Evolutionary conservation across 2,113 vertebrate species (phyloP).

Genomic region (Oriolus oriolus): DNA sequence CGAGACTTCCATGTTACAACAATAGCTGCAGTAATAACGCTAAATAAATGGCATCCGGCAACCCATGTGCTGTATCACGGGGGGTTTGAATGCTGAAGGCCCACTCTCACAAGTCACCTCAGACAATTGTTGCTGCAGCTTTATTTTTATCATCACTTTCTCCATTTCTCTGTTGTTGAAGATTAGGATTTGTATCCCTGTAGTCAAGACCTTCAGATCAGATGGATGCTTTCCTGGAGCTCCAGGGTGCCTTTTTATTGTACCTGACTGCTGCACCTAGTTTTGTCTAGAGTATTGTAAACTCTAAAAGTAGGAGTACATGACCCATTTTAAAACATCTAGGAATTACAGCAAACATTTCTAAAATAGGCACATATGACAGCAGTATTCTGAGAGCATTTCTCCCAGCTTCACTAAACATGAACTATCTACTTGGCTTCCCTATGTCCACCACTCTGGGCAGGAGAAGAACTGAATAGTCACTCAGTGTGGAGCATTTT

Average conservation of each 20-base stretch:
- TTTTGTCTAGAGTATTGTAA: neutral
- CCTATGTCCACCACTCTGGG: neutral
- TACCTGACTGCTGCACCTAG: neutral
- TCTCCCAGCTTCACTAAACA: neutral
- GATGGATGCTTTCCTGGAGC: neutral
- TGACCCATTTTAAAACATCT: neutral
- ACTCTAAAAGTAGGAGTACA: neutral
- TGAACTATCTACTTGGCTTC: neutral
- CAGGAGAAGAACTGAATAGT: neutral
- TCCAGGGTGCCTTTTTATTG: slow-evolving; percentile 10
- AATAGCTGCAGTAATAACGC: neutral
- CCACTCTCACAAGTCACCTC: neutral
- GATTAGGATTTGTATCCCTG: neutral
- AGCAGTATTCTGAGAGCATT: neutral
- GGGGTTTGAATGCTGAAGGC: neutral
- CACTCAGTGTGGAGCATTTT: neutral
- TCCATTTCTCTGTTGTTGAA: neutral
- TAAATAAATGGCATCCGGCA: slow-evolving; percentile 9
- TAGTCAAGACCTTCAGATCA: neutral
- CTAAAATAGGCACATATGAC: neutral
- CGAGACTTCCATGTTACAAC: neutral
- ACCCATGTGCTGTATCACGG: neutral
- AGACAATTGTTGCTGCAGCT: neutral
- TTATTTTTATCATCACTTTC: neutral
- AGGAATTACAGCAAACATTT: neutral